phyloP scores from a whole-genome alignment of 2,888 invertebrate species.

The Glyphotaelius pellucidus region DNA sequence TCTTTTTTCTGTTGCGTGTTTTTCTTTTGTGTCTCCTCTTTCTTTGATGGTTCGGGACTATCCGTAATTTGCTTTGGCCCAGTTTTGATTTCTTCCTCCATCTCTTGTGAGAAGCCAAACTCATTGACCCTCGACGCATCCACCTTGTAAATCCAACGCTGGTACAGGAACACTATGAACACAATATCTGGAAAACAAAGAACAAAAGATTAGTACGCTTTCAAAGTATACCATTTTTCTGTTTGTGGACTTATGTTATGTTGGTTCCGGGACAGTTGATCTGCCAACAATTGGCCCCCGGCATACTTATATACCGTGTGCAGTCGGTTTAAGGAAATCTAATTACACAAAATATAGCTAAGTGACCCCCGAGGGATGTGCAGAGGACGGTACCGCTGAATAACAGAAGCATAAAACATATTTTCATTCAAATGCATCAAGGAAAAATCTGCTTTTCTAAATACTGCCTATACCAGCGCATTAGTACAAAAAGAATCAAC shows the following conservation, averaged over 20 bases:
- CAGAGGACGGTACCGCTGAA: too few relatives aligned
- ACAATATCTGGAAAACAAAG: slow-evolving; percentile 88
- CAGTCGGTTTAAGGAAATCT: too few relatives aligned
- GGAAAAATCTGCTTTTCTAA: too few relatives aligned
- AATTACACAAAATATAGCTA: too few relatives aligned
- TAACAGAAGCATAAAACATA: too few relatives aligned
- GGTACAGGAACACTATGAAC: slow-evolving; percentile 99
- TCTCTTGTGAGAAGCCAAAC: slow-evolving; percentile 98
- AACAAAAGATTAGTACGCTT: slow-evolving; percentile 10
- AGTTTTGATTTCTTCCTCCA: slow-evolving; percentile 79
- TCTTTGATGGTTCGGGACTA: slow-evolving; percentile 21
- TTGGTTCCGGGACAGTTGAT: too few relatives aligned
- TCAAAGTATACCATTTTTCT: neutral
- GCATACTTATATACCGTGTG: too few relatives aligned
- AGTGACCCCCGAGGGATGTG: too few relatives aligned
- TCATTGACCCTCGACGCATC: slow-evolving; percentile 97
- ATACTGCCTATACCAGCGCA: too few relatives aligned
- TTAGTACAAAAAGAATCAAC: too few relatives aligned
- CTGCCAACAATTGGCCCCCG: too few relatives aligned
- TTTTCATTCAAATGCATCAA: too few relatives aligned
- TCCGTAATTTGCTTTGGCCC: slow-evolving; percentile 47
- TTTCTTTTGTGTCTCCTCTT: slow-evolving; percentile 30
- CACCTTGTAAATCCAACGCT: slow-evolving; percentile 98
- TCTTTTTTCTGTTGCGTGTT: slow-evolving; percentile 19
- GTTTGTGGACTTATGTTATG: neutral